phyloP scores from a whole-genome alignment of 1,140 invertebrate genomes.

The Drosophila gunungcola region DNA sequence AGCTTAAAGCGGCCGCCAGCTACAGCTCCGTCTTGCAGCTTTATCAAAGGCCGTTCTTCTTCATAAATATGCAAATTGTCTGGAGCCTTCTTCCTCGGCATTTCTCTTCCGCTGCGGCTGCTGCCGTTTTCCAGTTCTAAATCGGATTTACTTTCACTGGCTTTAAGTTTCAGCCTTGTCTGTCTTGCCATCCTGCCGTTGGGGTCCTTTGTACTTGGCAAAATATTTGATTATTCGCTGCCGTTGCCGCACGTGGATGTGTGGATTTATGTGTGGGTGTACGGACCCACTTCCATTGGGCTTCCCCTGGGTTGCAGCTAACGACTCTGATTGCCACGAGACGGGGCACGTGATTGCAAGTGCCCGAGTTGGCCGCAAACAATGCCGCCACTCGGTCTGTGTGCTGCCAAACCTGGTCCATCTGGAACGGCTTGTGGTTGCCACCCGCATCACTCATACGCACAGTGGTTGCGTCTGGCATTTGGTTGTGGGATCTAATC shows the following conservation, averaged over 20 bases:
- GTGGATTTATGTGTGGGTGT: neutral
- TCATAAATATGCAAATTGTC: constrained; percentile 83
- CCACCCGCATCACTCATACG: constrained; percentile 68
- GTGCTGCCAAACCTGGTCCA: constrained; percentile 12
- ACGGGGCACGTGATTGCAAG: constrained; percentile 66
- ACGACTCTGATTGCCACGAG: constrained; percentile 76
- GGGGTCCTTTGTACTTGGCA: constrained; percentile 39
- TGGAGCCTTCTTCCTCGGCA: constrained; percentile 11
- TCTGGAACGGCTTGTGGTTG: constrained; percentile 27
- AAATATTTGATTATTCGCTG: constrained; percentile 74
- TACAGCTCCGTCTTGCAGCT: constrained; percentile 48
- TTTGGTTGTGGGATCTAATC: neutral
- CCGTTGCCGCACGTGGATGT: constrained; percentile 17
- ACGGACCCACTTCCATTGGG: constrained; percentile 2
- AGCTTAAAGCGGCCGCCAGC: constrained; percentile 70
- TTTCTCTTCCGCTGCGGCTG: constrained; percentile 29
- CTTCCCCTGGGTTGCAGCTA: constrained; percentile 50
- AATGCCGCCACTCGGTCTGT: constrained; percentile 38
- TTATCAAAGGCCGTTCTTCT: constrained; percentile 73
- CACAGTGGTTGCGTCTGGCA: constrained; percentile 38
- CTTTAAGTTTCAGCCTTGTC: constrained; percentile 46
- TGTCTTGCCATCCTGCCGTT: constrained; percentile 2
- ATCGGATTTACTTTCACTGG: constrained; percentile 53
- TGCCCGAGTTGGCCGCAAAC: constrained; percentile 54
- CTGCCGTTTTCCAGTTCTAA: constrained; percentile 43